A percentile compares a stretch with the other conserved stretches of the same genome.
These are phyloP conservation scores for Jaculus jaculus DNA, from an alignment of 2,113 vertebrate genomes.

Conservation along the genomic window DNA sequence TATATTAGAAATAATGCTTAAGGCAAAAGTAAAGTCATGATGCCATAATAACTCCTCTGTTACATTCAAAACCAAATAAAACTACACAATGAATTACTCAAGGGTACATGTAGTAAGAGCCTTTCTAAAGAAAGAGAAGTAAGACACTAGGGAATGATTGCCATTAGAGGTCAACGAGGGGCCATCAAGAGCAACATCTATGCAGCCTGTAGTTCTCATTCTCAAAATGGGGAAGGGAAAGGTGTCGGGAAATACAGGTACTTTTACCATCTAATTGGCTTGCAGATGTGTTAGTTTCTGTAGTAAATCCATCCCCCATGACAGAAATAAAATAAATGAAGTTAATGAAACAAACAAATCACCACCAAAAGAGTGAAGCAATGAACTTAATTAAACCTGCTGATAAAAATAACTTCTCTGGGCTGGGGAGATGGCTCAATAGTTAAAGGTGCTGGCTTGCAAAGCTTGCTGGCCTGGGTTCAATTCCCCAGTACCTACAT, in stretches of 20 bases:
- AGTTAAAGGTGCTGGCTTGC: too few species aligned
- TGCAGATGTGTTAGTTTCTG: neutral
- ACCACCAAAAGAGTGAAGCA: neutral
- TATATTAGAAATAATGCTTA: slow-evolving; percentile 2
- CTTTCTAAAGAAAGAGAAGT: neutral
- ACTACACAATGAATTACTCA: neutral
- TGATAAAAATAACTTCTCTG: slow-evolving; percentile 2
- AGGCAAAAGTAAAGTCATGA: neutral
- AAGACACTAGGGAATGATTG: neutral
- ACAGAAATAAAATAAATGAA: slow-evolving; percentile 26
- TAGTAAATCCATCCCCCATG: slow-evolving; percentile 5
- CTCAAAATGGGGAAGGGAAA: neutral
- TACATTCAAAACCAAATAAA: slow-evolving; percentile 40
- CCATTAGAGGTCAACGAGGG: neutral
- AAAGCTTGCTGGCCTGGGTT: too few species aligned
- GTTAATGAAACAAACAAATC: neutral
- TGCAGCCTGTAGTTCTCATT: neutral
- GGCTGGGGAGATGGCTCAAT: too few species aligned
- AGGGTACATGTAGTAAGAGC: neutral
- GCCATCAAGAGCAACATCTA: neutral
- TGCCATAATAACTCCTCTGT: neutral
- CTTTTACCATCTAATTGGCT: neutral
- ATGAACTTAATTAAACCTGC: neutral
- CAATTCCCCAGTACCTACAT: too few species aligned
- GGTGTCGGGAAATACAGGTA: neutral